These are phyloP conservation scores for Drosophila antonietae DNA, from an alignment of 2,888 invertebrate genomes.

Conservation along the genomic window DNA sequence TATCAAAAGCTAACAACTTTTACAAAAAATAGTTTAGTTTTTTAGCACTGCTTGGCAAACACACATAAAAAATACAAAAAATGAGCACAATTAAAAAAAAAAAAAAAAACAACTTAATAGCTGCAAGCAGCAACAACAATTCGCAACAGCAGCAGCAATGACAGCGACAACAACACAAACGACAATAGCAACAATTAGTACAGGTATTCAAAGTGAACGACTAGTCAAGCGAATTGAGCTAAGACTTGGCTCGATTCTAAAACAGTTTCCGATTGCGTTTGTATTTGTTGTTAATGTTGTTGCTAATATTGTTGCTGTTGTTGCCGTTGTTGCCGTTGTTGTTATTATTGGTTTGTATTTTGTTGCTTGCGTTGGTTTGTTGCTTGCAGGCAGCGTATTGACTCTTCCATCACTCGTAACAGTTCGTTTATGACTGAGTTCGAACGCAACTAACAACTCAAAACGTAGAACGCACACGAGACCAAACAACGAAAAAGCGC, in stretches of 20 bases:
- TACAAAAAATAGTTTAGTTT: constrained; percentile 44
- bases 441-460: constrained; percentile 76
- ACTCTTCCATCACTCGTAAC: constrained; percentile 81
- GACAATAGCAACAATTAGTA: constrained; percentile 15
- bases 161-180: not conserved
- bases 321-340: constrained; percentile 23
- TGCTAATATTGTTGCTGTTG: constrained; percentile 5
- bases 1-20: constrained; percentile 51
- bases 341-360: constrained; percentile 24
- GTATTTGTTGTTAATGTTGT: constrained; percentile 16
- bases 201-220: constrained; percentile 32
- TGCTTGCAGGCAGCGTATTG: constrained; percentile 59
- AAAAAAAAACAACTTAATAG: constrained; percentile 1
- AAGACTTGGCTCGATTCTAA: constrained; percentile 24
- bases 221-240: constrained; percentile 38
- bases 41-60: constrained; percentile 36
- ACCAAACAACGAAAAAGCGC: constrained; percentile 28
- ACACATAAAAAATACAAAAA: constrained; percentile 15
- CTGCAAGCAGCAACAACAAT: constrained; percentile 22
- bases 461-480: constrained; percentile 56
- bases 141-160: constrained; percentile 9
- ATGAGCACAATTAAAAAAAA: constrained; percentile 13
- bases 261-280: constrained; percentile 13
- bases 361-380: constrained; percentile 31
- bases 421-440: constrained; percentile 83